A percentile compares a stretch with the other conserved stretches of the same genome.
phyloP scores from a whole-genome alignment of 2,113 vertebrate genomes.

The Rhizomys pruinosus region DNA sequence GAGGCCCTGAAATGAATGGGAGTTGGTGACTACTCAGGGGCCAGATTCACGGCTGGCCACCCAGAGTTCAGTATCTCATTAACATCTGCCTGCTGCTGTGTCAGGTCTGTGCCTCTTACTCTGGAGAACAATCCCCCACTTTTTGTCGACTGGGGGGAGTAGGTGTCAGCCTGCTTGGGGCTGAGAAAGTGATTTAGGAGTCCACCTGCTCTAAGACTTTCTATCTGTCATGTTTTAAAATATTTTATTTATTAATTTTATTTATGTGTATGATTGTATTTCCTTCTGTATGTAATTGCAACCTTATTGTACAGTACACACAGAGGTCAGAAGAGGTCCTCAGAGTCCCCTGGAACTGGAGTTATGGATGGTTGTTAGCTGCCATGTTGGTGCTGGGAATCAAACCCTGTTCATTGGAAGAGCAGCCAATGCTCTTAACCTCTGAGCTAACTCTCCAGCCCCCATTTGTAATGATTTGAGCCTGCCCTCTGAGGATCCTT shows the following conservation, averaged over 20 bases:
- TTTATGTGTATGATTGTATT: too few relatives aligned
- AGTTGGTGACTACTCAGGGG: not conserved
- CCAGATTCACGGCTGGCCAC: not conserved
- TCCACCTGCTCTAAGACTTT: not conserved
- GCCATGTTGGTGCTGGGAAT: too few relatives aligned
- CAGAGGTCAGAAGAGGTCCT: too few relatives aligned
- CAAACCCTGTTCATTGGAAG: too few relatives aligned
- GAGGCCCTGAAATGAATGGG: not conserved
- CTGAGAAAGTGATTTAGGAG: not conserved
- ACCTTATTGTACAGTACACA: too few relatives aligned
- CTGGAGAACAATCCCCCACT: not conserved
- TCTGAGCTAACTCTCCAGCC: too few relatives aligned
- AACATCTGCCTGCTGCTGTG: not conserved
- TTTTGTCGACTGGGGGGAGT: not conserved
- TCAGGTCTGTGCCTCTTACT: not conserved
- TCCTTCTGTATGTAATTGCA: too few relatives aligned
- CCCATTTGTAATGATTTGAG: not conserved
- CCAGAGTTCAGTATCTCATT: not conserved
- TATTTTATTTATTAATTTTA: not conserved
- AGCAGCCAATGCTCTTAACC: too few relatives aligned
- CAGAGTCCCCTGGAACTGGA: too few relatives aligned
- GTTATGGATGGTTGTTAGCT: too few relatives aligned
- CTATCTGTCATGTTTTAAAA: not conserved
- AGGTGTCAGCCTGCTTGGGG: not conserved
- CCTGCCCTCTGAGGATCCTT: not conserved